These are phyloP conservation scores for Petromus typicus DNA, from an alignment of 2,113 vertebrate species.

Conservation along the genomic window DNA sequence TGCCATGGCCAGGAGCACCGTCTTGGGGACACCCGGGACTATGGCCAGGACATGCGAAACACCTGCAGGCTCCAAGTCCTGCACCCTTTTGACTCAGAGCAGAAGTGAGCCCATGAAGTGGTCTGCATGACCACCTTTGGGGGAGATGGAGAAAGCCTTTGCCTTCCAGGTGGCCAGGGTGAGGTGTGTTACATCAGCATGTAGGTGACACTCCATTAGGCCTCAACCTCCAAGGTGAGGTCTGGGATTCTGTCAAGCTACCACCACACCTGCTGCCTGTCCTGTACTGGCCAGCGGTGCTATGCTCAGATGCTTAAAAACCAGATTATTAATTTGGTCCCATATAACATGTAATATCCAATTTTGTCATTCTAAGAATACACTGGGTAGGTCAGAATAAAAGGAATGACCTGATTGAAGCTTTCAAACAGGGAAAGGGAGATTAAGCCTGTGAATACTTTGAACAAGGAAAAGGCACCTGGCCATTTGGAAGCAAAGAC, in stretches of 20 bases:
- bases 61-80: conserved; percentile 94
- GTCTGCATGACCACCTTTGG: conserved; percentile 95
- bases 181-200: conserved; percentile 98
- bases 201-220: conserved; percentile 97
- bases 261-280: conserved; percentile 96
- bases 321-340: conserved; percentile 97
- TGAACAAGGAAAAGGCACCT: conserved; percentile 96
- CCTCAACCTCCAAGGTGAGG: conserved; percentile 91
- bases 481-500: conserved; percentile 96
- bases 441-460: conserved; percentile 99
- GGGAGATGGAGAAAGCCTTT: conserved; percentile 97
- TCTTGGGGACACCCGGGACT: conserved; percentile 92
- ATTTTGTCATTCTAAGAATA: conserved; percentile 97
- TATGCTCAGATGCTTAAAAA: conserved; percentile 97
- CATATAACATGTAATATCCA: conserved; percentile 95
- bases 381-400: conserved; percentile 99
- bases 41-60: conserved; percentile 94
- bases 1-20: conserved; percentile 92
- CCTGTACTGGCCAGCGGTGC: conserved; percentile 97
- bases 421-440: conserved; percentile 97
- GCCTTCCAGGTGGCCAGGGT: conserved; percentile 95
- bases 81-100: conserved; percentile 94
- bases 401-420: conserved; percentile 96
- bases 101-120: conserved; percentile 95
- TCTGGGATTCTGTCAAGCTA: conserved; percentile 98